Evolutionary conservation across 2,888 invertebrate species (phyloP), one percentile per base, ranked within the genome.

Genomic region (Hesperia comma): DNA sequence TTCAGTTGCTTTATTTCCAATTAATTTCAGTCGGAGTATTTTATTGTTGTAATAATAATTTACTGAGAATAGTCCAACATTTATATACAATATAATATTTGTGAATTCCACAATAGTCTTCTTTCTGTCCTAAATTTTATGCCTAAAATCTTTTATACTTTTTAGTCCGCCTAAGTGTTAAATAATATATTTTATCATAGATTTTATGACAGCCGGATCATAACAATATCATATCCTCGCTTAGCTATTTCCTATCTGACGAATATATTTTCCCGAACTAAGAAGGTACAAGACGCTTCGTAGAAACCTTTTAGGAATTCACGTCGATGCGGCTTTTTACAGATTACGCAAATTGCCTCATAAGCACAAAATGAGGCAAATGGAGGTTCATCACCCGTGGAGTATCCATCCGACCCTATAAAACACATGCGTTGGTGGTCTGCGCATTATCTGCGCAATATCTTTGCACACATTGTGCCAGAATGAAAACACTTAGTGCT

Each of bases 341-440:
- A 74, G 72, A 70, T 73, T 72, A 73, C 68, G 63, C 62, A 72
- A 73, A 74, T 71, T 72, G 70, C 69, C 67, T 72, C 70, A 68
- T 73, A 63, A 72, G 68, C 62, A 66, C 63, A 64, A 71, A 70
- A 69, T 58, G 70, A 68, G 58, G 61, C 57, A 56, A 61, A 69
- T 41, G 62, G 63, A 49, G 55, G 61, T 64, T 66, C 70, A 64
- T 66, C 66, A 67, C 68, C 37, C 53, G 46, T 43, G 56, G 53
- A 60, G 49, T 43, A 58, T 49, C 64, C 68, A 69, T 68, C 63
- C 61, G 54, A 33, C 26, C 54, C 56, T 60, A 63, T 70, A 67
- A 70, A 70, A 69, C 61, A 70, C 70, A 68, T 67, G 63, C 61
- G 63, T 21, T 61, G 57, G 60, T 68, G 67, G 64, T 67, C 67